Evolutionary conservation across 2,888 invertebrate genomes (phyloP), one percentile per base, ranked within the genome.

Genomic region (Athripsodes cinereus): DNA sequence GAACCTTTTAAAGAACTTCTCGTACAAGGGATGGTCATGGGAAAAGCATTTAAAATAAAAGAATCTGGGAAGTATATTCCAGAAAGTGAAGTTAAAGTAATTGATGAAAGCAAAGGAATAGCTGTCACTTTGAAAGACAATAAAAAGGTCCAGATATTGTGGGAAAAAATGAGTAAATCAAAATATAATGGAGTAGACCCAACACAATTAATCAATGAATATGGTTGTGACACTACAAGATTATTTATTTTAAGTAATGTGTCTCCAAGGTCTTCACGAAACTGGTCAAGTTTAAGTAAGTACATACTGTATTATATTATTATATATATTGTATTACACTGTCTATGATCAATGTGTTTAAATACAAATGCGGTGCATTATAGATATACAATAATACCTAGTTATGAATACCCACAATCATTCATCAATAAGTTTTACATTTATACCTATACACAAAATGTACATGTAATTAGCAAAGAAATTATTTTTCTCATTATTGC

Each of bases 161-260:
- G 94, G 93, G 98, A 99, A 70, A 99, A 99, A 80, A 99, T 99
- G 99, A 96, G 96, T 67, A 99, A 99, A 77, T 98, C 98, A 0
- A 99, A 98, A 73, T 78, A 86, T 65, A 99, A 99, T 75, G 99
- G 99, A 0, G 89, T 94, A n/a, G 92, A 94, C 74, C 98, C 97
- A 11, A 80, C 85, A 65, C 84, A 86, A 55, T 82, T 97, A 70
- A 80, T 98, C 55, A 70, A 79, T 1, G 79, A 85, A 64, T 91
- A 91, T 74, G 96, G 98, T 1, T 84, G 88, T 62, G 98, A 99
- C 71, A 88, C 94, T 16, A 94, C 94, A 2, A 80, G 97, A 56
- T 78, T 99, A 31, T 83, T 96, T 52, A 90, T 97, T 63, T 78
- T 99, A 60, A 90, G 89, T 1, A 91, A 93, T 74, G 92, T 95